Base-by-base conservation (phyloP, 1,140 invertebrate species). In the Belonocnema kinseyi region DNA sequence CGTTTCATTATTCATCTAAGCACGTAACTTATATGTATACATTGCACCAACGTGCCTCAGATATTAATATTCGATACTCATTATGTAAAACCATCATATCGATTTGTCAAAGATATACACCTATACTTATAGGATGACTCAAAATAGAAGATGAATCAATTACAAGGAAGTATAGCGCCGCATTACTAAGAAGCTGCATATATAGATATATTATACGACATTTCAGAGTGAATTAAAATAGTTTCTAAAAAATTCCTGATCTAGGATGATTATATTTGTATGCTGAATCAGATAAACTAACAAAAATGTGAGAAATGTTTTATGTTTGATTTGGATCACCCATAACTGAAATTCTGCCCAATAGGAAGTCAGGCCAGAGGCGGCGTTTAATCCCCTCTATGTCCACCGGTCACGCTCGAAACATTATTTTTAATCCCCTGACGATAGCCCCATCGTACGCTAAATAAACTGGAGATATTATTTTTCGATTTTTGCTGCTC, bases 391-490 rank as follows among this genome's bases (percentile, higher is more conserved):
- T 87, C 86, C 85, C 73, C 70, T 78, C 77, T 70, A 83, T 80
- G 80, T 77, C 66, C 77, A 79, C 75, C 73, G 82, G 84, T 89
- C 85, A 89, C 88, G 88, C 84, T 90, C 84, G 85, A 87, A 88
- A 90, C 86, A 89, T 88, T 87, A 88, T 90, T 90, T 90, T 90
- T 90, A 90, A 90, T 88, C 87, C 85, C 86, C 82, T 80, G 74
- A 82, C 86, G 83, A 86, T 87, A 61, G 81, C 78, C 83, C 81
- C 79, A 78, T 83, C 81, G 79, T 77, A 74, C 77, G 84, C 85
- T 90, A 90, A 89, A 89, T 89, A 91, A 91, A 90, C 88, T 79
- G 77, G 71, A 82, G 85, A 88, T 91, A 90, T 91, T 91, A 91
- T 90, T 90, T 89, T 90, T 89, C 86, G 85, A 88, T 89, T 85